Base-by-base conservation (phyloP, 2,113 vertebrate genomes). In the Phoenicopterus ruber region DNA sequence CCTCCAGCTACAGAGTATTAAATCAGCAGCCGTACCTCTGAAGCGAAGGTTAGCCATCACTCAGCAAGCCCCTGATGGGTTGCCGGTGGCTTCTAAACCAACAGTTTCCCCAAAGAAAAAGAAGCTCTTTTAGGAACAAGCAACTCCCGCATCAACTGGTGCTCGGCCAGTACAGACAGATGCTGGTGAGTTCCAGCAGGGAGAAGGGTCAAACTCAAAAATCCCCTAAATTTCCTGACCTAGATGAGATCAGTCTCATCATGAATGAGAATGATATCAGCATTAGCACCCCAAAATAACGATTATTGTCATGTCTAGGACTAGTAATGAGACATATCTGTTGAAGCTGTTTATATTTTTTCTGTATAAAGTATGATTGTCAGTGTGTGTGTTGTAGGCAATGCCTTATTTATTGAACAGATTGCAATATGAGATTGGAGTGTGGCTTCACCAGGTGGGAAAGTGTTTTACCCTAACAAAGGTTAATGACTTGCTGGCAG, bases 401-500 rank as follows among this genome's bases (percentile, higher is more conserved):
- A 93, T 44, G 0, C 52, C 44, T 86, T 70, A 67, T 52, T 91
- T 87, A 63, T 61, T 57, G 52, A 65, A 52, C 19, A 87, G 69
- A 82, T 65, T 89, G 52, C 47, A 69, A 24, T 25, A 13, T 28
- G 73, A 79, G n/a, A 17, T 25, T 55, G 42, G 44, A 84, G 6
- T 32, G 52, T 57, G 40, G 80, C 44, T 94, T 84, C 72, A 73
- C 49, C 58, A 82, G 44, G 57, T 87, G 52, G 65, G 57, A 96
- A 93, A 94, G 44, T 7, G 22, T 87, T 96, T 94, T 94, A 61
- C 10, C 34, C 25, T 69, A 40, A 69, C 19, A 7, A 85, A 93
- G 61, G 81, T 84, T 96, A 96, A 96, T 93, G 70, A 87, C 61
- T 90, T 85, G 40, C 49, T 67, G 42, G n/a, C 70, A 76, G 90